phyloP scores from a whole-genome alignment of 2,113 vertebrate genomes.

The Actinemys pallida region DNA sequence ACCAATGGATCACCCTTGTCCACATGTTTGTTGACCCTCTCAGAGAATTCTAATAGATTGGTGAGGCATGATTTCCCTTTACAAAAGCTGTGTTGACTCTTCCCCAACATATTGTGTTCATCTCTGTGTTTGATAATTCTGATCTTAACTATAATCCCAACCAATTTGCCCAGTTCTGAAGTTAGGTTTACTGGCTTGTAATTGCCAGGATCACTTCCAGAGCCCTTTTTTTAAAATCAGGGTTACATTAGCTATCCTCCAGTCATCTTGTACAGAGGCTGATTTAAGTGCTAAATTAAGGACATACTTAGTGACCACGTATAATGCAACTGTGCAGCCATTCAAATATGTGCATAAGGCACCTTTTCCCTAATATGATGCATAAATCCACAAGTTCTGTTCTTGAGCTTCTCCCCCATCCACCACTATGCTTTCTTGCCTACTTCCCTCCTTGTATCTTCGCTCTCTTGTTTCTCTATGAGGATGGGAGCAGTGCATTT shows the following conservation, averaged over 20 bases:
- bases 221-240: neutral
- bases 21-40: neutral
- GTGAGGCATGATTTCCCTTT: neutral
- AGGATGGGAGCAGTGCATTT: neutral
- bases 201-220: neutral
- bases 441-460: slow-evolving; percentile 22
- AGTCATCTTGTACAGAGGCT: neutral
- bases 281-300: neutral
- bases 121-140: neutral
- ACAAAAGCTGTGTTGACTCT: neutral
- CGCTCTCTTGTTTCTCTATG: neutral
- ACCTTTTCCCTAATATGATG: neutral
- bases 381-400: neutral
- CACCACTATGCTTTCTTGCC: neutral
- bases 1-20: neutral
- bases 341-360: neutral
- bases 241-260: neutral
- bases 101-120: neutral
- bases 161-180: neutral
- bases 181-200: neutral
- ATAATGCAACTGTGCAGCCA: neutral
- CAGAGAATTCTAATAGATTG: neutral
- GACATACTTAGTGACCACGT: neutral
- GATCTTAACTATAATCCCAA: neutral
- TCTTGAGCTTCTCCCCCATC: neutral